Conservation (phyloP, 1,140 invertebrate species). For the Phortica variegata region DNA sequence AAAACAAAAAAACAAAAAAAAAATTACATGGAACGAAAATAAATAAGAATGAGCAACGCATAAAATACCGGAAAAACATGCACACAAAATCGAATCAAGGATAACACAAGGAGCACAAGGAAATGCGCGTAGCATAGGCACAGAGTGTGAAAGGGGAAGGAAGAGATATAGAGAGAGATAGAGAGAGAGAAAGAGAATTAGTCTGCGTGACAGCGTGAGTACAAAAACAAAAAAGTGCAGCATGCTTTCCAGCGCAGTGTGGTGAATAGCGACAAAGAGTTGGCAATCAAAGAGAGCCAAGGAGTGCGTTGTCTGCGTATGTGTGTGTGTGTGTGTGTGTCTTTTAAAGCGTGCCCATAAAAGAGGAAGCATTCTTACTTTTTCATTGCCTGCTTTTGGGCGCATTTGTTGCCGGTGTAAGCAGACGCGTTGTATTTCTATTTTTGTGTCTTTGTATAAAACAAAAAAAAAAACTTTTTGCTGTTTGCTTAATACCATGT, state of each 20-base stretch:
- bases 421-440: not conserved
- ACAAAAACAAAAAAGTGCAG: constrained; percentile 7
- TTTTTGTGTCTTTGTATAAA: not conserved
- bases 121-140: too few relatives aligned
- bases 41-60: constrained; percentile 5
- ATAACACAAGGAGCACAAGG: too few relatives aligned
- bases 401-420: constrained; percentile 6
- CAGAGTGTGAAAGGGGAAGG: too few relatives aligned
- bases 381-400: constrained; percentile 9
- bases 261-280: constrained; percentile 32
- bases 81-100: constrained; percentile 15
- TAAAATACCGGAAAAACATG: constrained; percentile 17
- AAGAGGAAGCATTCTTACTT: constrained; percentile 2
- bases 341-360: too few relatives aligned
- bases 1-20: not conserved
- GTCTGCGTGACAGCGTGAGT: too few relatives aligned
- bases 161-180: too few relatives aligned
- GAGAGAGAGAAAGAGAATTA: too few relatives aligned
- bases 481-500: too few relatives aligned
- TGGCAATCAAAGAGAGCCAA: constrained; percentile 16
- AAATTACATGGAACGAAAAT: not conserved
- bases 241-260: constrained; percentile 12
- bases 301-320: too few relatives aligned
- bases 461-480: too few relatives aligned
- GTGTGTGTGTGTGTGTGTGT: too few relatives aligned